Percentiles rank a stretch among this genome's conserved stretches.
phyloP scores from a whole-genome alignment of 2,888 invertebrate species.

The Drosophila vallismaia region DNA sequence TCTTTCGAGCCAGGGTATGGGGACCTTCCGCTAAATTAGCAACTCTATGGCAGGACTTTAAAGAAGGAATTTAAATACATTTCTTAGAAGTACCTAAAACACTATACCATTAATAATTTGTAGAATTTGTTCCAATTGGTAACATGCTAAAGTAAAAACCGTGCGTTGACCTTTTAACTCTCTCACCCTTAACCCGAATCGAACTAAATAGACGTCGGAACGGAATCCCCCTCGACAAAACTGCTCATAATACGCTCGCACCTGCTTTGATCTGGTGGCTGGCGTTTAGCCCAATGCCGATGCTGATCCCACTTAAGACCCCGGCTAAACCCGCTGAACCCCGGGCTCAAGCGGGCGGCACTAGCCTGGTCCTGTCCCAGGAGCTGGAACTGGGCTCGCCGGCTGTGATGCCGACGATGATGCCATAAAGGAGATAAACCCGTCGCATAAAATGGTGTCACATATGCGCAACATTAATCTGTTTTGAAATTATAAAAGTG shows the following conservation, averaged over 20 bases:
- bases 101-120: no score
- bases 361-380: background rate
- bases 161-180: constrained; percentile 2
- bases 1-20: constrained; percentile 24
- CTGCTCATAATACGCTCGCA: constrained; percentile 46
- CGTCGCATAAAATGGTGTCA: constrained; percentile 79
- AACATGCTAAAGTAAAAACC: background rate
- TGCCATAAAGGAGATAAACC: constrained; percentile 80
- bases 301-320: constrained; percentile 66
- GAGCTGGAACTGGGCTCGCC: constrained; percentile 4
- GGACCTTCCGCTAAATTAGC: no score
- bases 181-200: background rate
- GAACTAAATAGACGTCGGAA: constrained; percentile 4
- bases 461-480: constrained; percentile 82
- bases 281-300: constrained; percentile 44
- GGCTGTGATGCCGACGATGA: constrained; percentile 64
- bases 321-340: constrained; percentile 43
- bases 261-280: constrained; percentile 58
- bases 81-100: no score
- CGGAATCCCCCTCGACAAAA: constrained; percentile 6
- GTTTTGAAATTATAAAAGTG: constrained; percentile 81
- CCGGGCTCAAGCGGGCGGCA: constrained; percentile 28
- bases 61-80: no score
- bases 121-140: no score
- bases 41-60: no score